Conservation (phyloP, 2,113 vertebrate genomes). For the Fukomys damarensis region DNA sequence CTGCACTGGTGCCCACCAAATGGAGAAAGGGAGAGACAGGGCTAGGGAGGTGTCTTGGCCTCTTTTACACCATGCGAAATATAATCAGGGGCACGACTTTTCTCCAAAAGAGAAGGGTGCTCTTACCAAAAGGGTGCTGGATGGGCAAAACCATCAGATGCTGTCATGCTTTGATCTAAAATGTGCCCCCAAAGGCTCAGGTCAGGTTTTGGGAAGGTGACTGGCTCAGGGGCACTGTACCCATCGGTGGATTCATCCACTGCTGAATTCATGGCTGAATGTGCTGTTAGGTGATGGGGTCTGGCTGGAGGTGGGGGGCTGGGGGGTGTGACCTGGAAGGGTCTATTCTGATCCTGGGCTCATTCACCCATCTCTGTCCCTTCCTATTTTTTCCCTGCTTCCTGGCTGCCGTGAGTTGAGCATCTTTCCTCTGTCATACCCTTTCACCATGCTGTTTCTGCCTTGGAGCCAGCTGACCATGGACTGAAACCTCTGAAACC, state of each 20-base stretch:
- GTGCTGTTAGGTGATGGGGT: neutral
- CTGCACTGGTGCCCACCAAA: no score
- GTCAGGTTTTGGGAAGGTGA: neutral
- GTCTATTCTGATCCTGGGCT: neutral
- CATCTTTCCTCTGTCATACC: neutral
- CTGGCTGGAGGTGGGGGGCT: neutral
- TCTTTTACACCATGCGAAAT: neutral
- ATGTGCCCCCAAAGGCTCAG: neutral
- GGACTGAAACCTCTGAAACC: neutral
- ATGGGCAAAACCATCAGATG: neutral
- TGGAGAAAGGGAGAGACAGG: neutral
- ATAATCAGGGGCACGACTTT: neutral
- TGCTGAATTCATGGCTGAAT: neutral
- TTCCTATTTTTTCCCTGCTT: neutral
- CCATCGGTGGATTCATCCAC: neutral
- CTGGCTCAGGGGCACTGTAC: neutral
- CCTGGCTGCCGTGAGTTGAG: neutral
- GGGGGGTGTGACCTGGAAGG: neutral
- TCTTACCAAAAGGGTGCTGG: neutral
- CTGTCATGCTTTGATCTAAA: neutral
- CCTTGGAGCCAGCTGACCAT: neutral
- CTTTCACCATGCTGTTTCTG: neutral
- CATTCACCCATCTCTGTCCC: neutral
- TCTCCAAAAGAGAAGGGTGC: neutral
- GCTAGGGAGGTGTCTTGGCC: no score